These are phyloP conservation scores for Drosophila setifemur DNA, from an alignment of 1,140 invertebrate genomes.

Conservation along the genomic window DNA sequence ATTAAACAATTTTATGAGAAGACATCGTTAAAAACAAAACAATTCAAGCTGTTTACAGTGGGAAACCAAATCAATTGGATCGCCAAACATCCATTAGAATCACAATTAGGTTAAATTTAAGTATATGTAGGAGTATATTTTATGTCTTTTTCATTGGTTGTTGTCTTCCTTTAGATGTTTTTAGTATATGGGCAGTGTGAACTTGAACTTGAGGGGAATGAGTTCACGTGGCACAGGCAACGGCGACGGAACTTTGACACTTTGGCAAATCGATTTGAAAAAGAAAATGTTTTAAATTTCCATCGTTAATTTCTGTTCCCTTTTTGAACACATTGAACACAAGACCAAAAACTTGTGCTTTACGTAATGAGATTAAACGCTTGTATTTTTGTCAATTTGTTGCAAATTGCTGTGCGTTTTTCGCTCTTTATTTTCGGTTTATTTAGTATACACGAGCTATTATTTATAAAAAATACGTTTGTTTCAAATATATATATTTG, in stretches of 20 bases:
- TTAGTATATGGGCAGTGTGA: slow-evolving; percentile 26
- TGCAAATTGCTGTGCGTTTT: slow-evolving; percentile 71
- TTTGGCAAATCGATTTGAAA: slow-evolving; percentile 65
- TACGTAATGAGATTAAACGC: slow-evolving; percentile 78
- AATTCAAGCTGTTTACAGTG: slow-evolving; percentile 20
- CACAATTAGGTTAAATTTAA: slow-evolving; percentile 31
- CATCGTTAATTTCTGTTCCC: slow-evolving; percentile 2
- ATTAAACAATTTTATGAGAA: slow-evolving; percentile 26
- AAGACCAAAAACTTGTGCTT: too few relatives aligned
- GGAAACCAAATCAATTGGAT: not conserved
- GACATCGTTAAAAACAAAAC: slow-evolving; percentile 28
- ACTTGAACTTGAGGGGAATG: slow-evolving; percentile 68
- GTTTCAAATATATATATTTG: slow-evolving; percentile 42
- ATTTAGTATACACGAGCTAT: slow-evolving; percentile 70
- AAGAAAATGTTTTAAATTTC: slow-evolving; percentile 31
- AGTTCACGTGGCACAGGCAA: slow-evolving; percentile 45
- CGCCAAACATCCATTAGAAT: slow-evolving; percentile 52
- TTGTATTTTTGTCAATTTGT: slow-evolving; percentile 77
- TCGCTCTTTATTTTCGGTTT: slow-evolving; percentile 28
- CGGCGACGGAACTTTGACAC: slow-evolving; percentile 58
- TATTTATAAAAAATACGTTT: slow-evolving; percentile 68
- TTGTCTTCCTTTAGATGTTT: slow-evolving; percentile 9
- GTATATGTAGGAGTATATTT: slow-evolving; percentile 24
- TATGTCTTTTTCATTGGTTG: not conserved
- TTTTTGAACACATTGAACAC: slow-evolving; percentile 14